Evolutionary conservation across 2,797 vertebrate species (phyloP), one percentile per base, ranked within the genome.

Genomic region (Momotus momota): DNA sequence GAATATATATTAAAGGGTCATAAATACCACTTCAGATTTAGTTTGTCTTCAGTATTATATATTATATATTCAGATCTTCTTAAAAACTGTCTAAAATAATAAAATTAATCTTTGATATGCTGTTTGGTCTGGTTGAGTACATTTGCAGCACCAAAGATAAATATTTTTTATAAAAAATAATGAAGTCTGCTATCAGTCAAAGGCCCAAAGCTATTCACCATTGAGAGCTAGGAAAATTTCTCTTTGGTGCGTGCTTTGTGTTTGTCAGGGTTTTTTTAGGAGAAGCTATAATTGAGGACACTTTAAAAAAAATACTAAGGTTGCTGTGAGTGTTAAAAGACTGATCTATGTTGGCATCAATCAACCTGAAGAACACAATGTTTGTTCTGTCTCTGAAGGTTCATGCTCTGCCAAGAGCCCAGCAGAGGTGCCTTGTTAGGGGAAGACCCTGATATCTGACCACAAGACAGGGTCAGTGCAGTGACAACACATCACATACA

Each of bases 221-320:
- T 1, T 31, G 31, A 49, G 41, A 52, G 17, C 6, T 31, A 33
- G n/a, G 17, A 92, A 54, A 19, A 75, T 46, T 61, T 86, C 12
- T 5, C 10, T 58, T 49, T 55, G 8, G 0, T 2, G 0, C 17
- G 7, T 8, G 7, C 1, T 3, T 35, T 54, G 8, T 77, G 18
- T 49, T 49, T 25, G 22, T 49, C 21, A 27, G 16, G 12, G 51
- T 27, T 40, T 5, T 35, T 71, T 40, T 25, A 40, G 10, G 8
- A 31, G 5, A 3, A 38, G 19, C 8, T 70, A 7, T 23, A 35
- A 14, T 46, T 78, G 19, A 74, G 81, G 29, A 88, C 9, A 33
- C 23, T 91, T 52, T 0, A 35, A 40, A 88, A 57, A 40, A 57
- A 8, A 35, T 9, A 27, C 17, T 77, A 49, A 46, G 15, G 2